Conservation (phyloP, 30 jellyfish, hydroid and myxozoan genomes). For the Cassiopea andromeda region DNA sequence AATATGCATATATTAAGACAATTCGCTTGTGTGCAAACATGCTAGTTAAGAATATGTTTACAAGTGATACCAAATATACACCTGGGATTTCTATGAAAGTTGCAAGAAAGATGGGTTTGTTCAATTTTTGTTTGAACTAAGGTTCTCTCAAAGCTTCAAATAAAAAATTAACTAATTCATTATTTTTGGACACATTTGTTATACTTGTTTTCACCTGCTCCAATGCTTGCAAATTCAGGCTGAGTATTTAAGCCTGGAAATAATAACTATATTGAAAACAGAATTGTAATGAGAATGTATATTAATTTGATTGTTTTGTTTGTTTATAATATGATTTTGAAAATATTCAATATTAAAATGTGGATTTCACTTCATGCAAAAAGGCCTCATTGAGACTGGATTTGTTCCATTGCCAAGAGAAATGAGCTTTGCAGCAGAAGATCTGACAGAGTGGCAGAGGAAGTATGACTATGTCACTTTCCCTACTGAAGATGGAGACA, state of each 20-base stretch:
- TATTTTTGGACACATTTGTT: too few relatives aligned
- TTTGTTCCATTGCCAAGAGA: slow-evolving; percentile 92
- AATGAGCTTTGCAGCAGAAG: slow-evolving; percentile 88
- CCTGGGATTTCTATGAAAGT: slow-evolving; percentile 88
- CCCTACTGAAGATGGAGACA: slow-evolving; percentile 66
- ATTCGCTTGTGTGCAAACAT: slow-evolving; percentile 85
- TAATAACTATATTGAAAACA: too few relatives aligned
- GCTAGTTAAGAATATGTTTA: slow-evolving; percentile 84
- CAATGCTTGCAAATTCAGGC: too few relatives aligned
- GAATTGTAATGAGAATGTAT: too few relatives aligned
- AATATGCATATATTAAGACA: slow-evolving; percentile 74
- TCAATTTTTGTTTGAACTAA: not conserved
- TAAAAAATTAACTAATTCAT: too few relatives aligned
- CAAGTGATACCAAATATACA: slow-evolving; percentile 75
- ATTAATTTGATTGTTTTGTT: too few relatives aligned
- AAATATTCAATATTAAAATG: too few relatives aligned
- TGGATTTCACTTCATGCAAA: not conserved
- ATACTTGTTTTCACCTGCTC: too few relatives aligned
- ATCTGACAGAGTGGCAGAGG: slow-evolving; percentile 77
- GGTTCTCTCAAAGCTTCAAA: too few relatives aligned
- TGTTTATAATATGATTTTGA: too few relatives aligned
- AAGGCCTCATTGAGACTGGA: slow-evolving; percentile 83
- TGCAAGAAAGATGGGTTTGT: slow-evolving; percentile 90
- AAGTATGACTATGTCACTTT: slow-evolving; percentile 79
- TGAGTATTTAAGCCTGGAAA: too few relatives aligned